These are phyloP conservation scores for Plestiodon gilberti DNA, from an alignment of 2,113 vertebrate genomes.

Conservation along the genomic window DNA sequence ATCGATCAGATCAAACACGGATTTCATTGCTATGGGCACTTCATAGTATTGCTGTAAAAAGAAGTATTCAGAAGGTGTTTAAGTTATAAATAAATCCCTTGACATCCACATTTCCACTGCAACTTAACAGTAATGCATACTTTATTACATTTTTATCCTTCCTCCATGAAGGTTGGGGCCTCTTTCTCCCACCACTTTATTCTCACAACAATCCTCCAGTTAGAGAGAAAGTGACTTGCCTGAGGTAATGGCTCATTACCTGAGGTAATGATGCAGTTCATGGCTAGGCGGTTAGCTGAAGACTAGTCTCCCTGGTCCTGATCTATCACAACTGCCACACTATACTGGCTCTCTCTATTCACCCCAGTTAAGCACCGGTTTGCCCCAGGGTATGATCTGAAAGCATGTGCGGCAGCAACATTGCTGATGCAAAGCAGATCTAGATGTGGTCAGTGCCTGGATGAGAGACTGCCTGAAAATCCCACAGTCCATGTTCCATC, in stretches of 20 bases:
- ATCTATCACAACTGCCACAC: too few species aligned
- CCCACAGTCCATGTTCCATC: neutral
- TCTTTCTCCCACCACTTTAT: too few species aligned
- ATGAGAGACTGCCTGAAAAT: neutral
- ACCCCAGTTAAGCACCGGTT: too few species aligned
- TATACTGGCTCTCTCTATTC: too few species aligned
- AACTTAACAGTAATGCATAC: neutral
- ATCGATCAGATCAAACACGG: constrained; percentile 93
- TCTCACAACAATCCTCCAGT: too few species aligned
- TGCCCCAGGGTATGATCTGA: neutral
- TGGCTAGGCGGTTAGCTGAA: too few species aligned
- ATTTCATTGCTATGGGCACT: constrained; percentile 97
- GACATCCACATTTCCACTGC: neutral
- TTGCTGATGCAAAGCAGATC: neutral
- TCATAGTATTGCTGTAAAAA: constrained; percentile 92
- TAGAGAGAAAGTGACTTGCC: too few species aligned
- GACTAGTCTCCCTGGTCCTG: too few species aligned
- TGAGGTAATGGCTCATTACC: too few species aligned
- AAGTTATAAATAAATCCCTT: constrained; percentile 8
- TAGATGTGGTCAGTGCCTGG: neutral
- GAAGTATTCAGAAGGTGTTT: constrained; percentile 28
- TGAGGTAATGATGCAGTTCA: too few species aligned
- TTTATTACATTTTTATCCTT: too few species aligned
- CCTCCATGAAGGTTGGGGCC: too few species aligned
- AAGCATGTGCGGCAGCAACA: neutral